Percentiles rank a stretch among this genome's conserved stretches.
phyloP scores from a whole-genome alignment of 2,888 invertebrate genomes.

The Thelaira solivaga region DNA sequence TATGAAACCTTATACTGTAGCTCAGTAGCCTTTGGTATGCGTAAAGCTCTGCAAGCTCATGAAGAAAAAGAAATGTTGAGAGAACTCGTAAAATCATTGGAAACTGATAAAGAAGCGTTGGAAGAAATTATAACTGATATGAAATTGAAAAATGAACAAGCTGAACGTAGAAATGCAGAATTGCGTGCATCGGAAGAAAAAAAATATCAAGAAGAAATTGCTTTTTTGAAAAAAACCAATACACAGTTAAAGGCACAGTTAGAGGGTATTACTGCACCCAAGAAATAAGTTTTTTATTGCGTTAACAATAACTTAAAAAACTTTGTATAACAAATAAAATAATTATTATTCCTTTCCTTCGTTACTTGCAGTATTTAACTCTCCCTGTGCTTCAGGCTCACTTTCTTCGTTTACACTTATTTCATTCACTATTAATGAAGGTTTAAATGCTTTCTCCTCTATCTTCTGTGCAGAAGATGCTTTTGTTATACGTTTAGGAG shows the following conservation, averaged over 20 bases:
- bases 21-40: constrained; percentile 97
- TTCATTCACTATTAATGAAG: constrained; percentile 79
- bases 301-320: background rate
- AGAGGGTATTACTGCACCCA: constrained; percentile 95
- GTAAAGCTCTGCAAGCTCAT: constrained; percentile 93
- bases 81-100: constrained; percentile 84
- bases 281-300: constrained; percentile 81
- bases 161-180: constrained; percentile 89
- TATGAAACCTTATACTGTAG: constrained; percentile 98
- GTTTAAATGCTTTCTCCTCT: constrained; percentile 68
- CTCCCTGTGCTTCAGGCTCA: constrained; percentile 12
- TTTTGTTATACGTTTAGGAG: constrained; percentile 57
- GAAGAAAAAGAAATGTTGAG: constrained; percentile 87
- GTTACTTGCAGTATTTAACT: background rate
- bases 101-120: constrained; percentile 77
- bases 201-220: constrained; percentile 93
- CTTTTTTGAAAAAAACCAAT: constrained; percentile 95
- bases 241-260: constrained; percentile 95
- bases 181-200: constrained; percentile 92
- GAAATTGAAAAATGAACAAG: constrained; percentile 87
- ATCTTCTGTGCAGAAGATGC: constrained; percentile 30
- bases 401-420: constrained; percentile 69
- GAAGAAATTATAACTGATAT: constrained; percentile 79
- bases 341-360: constrained; percentile 25
- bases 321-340: constrained; percentile 30